These are phyloP conservation scores for Heliconius hortense DNA, from an alignment of 2,888 invertebrate genomes.

Conservation along the genomic window DNA sequence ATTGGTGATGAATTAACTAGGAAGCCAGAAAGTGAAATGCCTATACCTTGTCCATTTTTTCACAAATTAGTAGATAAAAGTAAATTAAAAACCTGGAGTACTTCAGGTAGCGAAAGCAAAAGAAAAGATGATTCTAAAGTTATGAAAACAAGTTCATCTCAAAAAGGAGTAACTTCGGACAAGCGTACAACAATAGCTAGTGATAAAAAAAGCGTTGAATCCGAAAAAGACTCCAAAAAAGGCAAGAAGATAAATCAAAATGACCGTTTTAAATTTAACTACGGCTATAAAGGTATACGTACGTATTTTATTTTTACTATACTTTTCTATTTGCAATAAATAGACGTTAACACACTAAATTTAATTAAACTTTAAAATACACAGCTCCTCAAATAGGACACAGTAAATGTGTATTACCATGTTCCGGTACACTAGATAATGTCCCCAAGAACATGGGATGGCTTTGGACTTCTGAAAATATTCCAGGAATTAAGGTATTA, in stretches of 20 bases:
- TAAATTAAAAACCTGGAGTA: constrained; percentile 56
- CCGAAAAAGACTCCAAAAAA: constrained; percentile 62
- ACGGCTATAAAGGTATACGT: constrained; percentile 78
- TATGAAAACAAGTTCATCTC: constrained; percentile 46
- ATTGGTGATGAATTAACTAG: constrained; percentile 59
- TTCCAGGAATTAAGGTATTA: constrained; percentile 70
- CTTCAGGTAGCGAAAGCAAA: constrained; percentile 62
- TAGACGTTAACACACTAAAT: constrained; percentile 18
- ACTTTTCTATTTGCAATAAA: constrained; percentile 1
- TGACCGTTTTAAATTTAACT: constrained; percentile 72
- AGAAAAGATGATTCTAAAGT: constrained; percentile 50
- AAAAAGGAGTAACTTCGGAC: constrained; percentile 47
- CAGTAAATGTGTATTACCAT: constrained; percentile 63
- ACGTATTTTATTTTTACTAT: constrained; percentile 55
- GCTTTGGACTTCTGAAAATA: constrained; percentile 72
- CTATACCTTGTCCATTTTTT: constrained; percentile 70
- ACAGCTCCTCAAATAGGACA: constrained; percentile 75
- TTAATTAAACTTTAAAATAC: constrained; percentile 41
- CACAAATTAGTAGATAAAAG: constrained; percentile 65
- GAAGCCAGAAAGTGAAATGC: constrained; percentile 48
- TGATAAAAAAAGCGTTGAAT: constrained; percentile 57
- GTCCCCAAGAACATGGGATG: constrained; percentile 79
- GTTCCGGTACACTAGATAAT: constrained; percentile 57
- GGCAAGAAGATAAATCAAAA: constrained; percentile 60
- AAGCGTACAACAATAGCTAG: constrained; percentile 39